A percentile compares a stretch with the other conserved stretches of the same genome.
These are phyloP conservation scores for Mirounga angustirostris DNA, from an alignment of 2,113 vertebrate genomes.

Conservation along the genomic window DNA sequence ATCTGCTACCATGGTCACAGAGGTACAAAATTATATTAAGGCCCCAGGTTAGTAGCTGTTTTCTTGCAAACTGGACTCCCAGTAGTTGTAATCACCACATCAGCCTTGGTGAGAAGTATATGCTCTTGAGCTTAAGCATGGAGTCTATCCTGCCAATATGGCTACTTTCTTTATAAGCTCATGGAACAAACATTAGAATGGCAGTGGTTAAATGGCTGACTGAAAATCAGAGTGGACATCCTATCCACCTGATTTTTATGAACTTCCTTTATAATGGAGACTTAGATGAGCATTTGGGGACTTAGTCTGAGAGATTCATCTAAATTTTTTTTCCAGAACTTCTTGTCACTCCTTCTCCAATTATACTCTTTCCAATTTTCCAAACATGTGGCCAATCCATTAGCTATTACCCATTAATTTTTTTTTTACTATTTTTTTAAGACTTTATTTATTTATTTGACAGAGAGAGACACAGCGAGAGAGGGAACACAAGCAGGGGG, in stretches of 20 bases:
- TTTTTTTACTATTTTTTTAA: too few relatives aligned
- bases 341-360: not conserved
- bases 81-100: not conserved
- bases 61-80: not conserved
- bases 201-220: not conserved
- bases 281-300: not conserved
- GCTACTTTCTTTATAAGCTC: not conserved
- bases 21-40: not conserved
- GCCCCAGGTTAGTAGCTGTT: not conserved
- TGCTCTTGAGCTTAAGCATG: not conserved
- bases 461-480: too few relatives aligned
- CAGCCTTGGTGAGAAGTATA: not conserved
- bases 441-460: too few relatives aligned
- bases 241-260: not conserved
- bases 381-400: not conserved
- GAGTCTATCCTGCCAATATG: not conserved
- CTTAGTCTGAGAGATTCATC: not conserved
- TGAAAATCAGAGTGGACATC: not conserved
- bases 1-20: not conserved
- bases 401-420: not conserved
- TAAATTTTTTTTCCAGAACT: constrained; percentile 26
- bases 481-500: too few relatives aligned
- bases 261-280: not conserved
- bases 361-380: not conserved
- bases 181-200: not conserved